These are phyloP conservation scores for Rhea americana DNA, from an alignment of 2,113 vertebrate genomes.

Conservation along the genomic window DNA sequence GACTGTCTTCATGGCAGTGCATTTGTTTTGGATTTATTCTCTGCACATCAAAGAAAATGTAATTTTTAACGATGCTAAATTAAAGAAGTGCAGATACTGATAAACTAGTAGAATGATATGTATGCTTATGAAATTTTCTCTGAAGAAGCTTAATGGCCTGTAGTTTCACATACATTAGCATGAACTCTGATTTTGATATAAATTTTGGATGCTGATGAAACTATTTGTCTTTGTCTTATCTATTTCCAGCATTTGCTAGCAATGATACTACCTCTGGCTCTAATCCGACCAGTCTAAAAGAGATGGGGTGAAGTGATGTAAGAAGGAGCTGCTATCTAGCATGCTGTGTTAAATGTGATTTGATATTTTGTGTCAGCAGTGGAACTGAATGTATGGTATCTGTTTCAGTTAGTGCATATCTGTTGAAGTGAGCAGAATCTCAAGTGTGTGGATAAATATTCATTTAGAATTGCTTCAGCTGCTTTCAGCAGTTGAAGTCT, in stretches of 20 bases:
- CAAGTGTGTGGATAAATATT: neutral
- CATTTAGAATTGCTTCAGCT: neutral
- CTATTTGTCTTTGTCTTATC: neutral
- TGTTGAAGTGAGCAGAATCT: too few relatives aligned
- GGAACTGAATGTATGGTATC: neutral
- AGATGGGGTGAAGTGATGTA: neutral
- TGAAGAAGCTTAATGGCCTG: neutral
- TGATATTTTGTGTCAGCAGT: neutral
- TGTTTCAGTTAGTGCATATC: neutral
- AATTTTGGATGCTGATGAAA: neutral
- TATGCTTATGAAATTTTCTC: neutral
- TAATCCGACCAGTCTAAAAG: neutral
- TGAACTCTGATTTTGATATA: neutral
- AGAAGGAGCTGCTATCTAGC: neutral
- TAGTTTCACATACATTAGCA: rapidly evolving
- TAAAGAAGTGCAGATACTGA: neutral
- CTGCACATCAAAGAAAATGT: neutral
- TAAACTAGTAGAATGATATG: neutral
- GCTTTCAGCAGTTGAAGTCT: neutral
- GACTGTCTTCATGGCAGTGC: neutral
- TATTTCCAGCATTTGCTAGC: neutral
- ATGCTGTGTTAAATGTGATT: neutral
- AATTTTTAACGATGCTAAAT: neutral
- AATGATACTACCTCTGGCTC: rapidly evolving
- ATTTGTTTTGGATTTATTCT: neutral